Base-by-base conservation (phyloP, 2,888 invertebrate species). In the Acholoe squamosa region DNA sequence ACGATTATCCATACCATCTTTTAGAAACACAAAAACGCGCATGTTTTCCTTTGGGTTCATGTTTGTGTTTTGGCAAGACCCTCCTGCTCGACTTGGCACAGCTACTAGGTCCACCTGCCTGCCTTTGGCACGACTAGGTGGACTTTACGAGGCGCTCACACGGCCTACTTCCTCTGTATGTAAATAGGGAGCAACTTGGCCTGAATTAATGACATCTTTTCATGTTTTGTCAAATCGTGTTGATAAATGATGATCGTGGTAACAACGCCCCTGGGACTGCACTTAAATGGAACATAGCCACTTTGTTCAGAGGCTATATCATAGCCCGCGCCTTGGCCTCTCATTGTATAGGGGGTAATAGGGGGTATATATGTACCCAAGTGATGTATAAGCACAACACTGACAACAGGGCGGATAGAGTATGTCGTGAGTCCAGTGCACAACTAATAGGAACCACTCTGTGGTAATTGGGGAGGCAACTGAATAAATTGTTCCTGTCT, bases 191-290 rank as follows among this genome's bases (percentile, higher is more conserved):
- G 61, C 71, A 25, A 28, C 31, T 28, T 28, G 28, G 71, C 25
- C 43, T 43, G 14, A 71, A 71, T n/a, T 71, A 28, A 71, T 71
- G 71, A 16, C 14, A 3, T 16, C 71, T 71, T 71, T 71, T 71
- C 71, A 71, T 71, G 71, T n/a, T 28, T 28, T 71, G 71, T 71
- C 71, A 71, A 25, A 25, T 28, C 14, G 25, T 28, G 71, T 71
- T 71, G 71, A 71, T 71, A 71, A 71, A 71, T 28, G 71, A 28
- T 28, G 71, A n/a, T 71, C 71, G n/a, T 22, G 71, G n/a, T 71
- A 71, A 71, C 71, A 71, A 25, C 31, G 14, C 71, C 71, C 14
- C 28, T 71, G 28, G 31, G 71, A 28, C 31, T 14, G n/a, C 71
- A 71, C 71, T 71, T 71, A 28, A 28, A 71, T 28, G 71, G 71